These are phyloP conservation scores for Pandemis corylana DNA, from an alignment of 2,888 invertebrate species.

Conservation along the genomic window DNA sequence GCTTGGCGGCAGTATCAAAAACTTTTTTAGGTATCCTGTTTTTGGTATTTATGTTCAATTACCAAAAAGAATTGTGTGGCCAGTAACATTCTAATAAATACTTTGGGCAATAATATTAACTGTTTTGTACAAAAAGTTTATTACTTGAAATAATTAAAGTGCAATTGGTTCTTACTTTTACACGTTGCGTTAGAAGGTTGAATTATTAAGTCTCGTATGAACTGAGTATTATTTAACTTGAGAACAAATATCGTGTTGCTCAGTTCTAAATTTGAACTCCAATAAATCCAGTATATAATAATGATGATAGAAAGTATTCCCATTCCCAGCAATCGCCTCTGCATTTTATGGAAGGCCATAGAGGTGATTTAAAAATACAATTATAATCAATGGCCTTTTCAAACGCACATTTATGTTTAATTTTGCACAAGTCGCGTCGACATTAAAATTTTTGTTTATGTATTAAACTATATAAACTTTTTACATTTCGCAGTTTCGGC, in stretches of 20 bases:
- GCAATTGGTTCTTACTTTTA: slow-evolving; percentile 52
- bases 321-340: slow-evolving; percentile 49
- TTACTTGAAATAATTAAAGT: background rate
- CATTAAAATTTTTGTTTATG: no score
- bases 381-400: background rate
- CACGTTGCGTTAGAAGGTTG: slow-evolving; percentile 56
- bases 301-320: slow-evolving; percentile 52
- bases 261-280: slow-evolving; percentile 60
- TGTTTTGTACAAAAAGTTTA: background rate
- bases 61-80: background rate
- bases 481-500: background rate
- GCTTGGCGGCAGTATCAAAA: no score
- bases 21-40: no score
- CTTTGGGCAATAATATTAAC: no score
- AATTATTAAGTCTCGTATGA: slow-evolving; percentile 53
- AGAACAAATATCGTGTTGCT: slow-evolving; percentile 55
- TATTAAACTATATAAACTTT: background rate
- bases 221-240: slow-evolving; percentile 50
- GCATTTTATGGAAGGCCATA: slow-evolving; percentile 45
- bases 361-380: background rate
- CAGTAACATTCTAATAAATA: background rate
- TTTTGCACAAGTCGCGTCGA: background rate
- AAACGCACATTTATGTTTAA: background rate
- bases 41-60: no score
- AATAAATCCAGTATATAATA: slow-evolving; percentile 65